A percentile compares a stretch with the other conserved stretches of the same genome.
phyloP scores from a whole-genome alignment of 2,113 vertebrate genomes.

The Mastomys natalensis region DNA sequence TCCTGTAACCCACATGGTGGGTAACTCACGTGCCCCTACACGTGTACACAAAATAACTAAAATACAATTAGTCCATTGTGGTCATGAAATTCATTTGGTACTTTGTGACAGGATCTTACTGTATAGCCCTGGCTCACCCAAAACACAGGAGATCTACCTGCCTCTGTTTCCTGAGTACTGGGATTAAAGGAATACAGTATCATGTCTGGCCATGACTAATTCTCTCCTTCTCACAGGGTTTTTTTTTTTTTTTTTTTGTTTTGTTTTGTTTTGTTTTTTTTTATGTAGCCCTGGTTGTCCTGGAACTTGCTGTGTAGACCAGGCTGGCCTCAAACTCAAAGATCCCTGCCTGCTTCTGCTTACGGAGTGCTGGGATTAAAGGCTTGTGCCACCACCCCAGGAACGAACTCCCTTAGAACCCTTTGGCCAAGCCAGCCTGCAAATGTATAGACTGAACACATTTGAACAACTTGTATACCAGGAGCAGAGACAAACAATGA shows the following conservation, averaged over 20 bases:
- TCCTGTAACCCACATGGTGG: not conserved
- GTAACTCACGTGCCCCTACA: not conserved
- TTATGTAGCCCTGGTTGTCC: not conserved
- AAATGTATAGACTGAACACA: not conserved
- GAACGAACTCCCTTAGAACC: not conserved
- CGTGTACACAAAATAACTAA: not conserved
- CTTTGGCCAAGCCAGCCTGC: not conserved
- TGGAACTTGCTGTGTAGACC: not conserved
- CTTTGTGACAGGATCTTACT: not conserved
- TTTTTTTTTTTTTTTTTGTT: too few relatives aligned
- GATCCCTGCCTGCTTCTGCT: not conserved
- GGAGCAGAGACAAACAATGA: rapidly evolving
- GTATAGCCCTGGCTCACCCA: not conserved
- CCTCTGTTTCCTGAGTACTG: not conserved
- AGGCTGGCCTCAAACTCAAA: not conserved
- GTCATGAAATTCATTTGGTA: not conserved
- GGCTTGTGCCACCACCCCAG: not conserved
- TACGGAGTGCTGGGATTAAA: not conserved
- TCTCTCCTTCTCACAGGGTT: not conserved
- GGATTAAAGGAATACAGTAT: not conserved
- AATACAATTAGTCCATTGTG: not conserved
- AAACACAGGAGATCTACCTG: not conserved
- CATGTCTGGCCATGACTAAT: not conserved
- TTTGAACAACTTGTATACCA: not conserved
- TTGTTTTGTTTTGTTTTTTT: too few relatives aligned